These are phyloP conservation scores for Limnephilus auricula DNA, from an alignment of 2,888 invertebrate genomes.

Conservation along the genomic window DNA sequence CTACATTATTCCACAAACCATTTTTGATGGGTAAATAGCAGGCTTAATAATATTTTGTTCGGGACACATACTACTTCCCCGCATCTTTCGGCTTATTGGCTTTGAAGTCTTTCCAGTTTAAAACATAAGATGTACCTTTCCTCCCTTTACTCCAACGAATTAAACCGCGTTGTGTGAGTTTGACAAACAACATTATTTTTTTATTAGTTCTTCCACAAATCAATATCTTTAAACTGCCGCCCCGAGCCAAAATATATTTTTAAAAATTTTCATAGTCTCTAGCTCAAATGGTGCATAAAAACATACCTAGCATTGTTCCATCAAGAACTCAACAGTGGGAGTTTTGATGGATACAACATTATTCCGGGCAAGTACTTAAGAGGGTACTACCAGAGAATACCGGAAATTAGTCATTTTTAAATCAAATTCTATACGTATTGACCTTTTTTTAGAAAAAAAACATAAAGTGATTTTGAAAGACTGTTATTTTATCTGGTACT, in stretches of 20 bases:
- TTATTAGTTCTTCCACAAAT: constrained; percentile 13
- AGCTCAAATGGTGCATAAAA: neutral
- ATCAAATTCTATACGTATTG: no score
- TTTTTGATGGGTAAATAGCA: neutral
- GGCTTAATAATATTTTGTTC: constrained; percentile 33
- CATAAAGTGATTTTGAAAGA: no score
- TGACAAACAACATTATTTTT: neutral
- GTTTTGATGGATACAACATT: no score
- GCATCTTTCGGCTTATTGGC: constrained; percentile 17
- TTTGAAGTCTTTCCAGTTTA: constrained; percentile 16
- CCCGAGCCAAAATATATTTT: neutral
- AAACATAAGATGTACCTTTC: constrained; percentile 1
- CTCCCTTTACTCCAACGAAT: constrained; percentile 7
- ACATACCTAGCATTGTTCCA: neutral
- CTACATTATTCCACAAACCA: constrained; percentile 28
- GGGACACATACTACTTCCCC: neutral
- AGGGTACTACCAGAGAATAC: no score
- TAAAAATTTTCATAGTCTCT: neutral
- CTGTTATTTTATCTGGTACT: no score
- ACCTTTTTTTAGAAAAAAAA: no score
- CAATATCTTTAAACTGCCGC: constrained; percentile 18
- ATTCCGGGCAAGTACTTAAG: no score
- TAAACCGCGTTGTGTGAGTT: constrained; percentile 3
- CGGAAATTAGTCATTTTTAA: no score
- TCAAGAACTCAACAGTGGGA: neutral